phyloP scores from a whole-genome alignment of 1,140 invertebrate species.

The Bombyx mandarina region DNA sequence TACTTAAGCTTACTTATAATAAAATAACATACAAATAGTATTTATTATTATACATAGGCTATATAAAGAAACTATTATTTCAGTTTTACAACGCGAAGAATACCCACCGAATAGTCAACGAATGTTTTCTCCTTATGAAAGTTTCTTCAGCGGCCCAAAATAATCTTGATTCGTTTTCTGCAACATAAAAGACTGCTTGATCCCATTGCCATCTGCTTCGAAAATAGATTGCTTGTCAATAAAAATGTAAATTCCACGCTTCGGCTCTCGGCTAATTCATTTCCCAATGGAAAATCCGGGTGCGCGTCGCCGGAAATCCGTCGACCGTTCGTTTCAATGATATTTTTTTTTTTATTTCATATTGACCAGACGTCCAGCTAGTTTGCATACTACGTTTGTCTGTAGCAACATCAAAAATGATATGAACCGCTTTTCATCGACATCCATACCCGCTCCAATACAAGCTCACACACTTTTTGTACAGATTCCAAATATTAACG shows the following conservation, averaged over 20 bases:
- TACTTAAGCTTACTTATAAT: too few species aligned
- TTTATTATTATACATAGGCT: too few species aligned
- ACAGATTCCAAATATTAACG: slow-evolving; percentile 40
- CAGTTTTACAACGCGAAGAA: too few species aligned
- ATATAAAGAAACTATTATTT: too few species aligned
- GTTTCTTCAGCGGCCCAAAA: too few species aligned
- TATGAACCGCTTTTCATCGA: slow-evolving; percentile 7
- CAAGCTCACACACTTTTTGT: slow-evolving; percentile 28
- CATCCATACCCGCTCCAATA: slow-evolving; percentile 1
- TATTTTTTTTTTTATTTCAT: slow-evolving; percentile 49
- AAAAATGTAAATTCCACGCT: slow-evolving; percentile 68
- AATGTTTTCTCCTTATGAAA: too few species aligned
- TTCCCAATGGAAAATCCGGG: slow-evolving; percentile 63
- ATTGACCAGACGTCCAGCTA: slow-evolving; percentile 48
- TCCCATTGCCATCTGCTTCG: slow-evolving; percentile 52
- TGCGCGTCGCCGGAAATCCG: slow-evolving; percentile 62
- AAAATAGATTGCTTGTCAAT: slow-evolving; percentile 68
- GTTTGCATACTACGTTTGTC: slow-evolving; percentile 32
- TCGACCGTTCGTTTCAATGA: slow-evolving; percentile 57
- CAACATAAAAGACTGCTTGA: slow-evolving; percentile 27
- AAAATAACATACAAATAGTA: too few species aligned
- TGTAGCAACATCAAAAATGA: slow-evolving; percentile 16
- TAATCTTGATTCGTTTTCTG: slow-evolving; percentile 14
- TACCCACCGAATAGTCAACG: too few species aligned
- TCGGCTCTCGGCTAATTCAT: slow-evolving; percentile 67